Conservation (phyloP, 2,888 invertebrate species). For the Tetheella fluctuosa region DNA sequence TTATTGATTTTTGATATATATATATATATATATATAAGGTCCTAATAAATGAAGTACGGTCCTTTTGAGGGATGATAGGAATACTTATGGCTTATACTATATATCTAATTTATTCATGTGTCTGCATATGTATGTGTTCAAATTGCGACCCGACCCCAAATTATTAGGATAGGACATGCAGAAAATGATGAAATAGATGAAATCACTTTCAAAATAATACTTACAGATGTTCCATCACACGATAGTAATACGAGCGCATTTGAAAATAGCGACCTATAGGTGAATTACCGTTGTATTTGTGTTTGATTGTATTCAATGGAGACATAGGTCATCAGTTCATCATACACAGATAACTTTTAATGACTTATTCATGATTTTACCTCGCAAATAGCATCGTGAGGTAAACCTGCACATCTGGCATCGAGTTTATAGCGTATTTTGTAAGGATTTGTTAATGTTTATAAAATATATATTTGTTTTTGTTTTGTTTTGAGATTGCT, state of each 20-base stretch:
- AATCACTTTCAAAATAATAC: background rate
- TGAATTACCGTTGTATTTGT: constrained; percentile 36
- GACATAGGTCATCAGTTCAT: constrained; percentile 65
- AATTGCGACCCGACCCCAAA: background rate
- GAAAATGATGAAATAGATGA: background rate
- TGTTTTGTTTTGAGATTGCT: background rate
- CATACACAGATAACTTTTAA: constrained; percentile 59
- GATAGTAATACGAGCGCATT: constrained; percentile 23
- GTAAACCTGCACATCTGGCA: constrained; percentile 38
- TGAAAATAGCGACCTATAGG: constrained; percentile 19
- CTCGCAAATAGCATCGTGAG: constrained; percentile 44
- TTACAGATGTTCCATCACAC: background rate
- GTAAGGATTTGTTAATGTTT: background rate
- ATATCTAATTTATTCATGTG: no score
- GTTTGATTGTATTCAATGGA: constrained; percentile 51
- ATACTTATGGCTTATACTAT: no score
- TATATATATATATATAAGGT: no score
- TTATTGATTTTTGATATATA: no score
- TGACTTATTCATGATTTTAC: constrained; percentile 67
- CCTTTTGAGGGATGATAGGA: no score
- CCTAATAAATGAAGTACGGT: no score
- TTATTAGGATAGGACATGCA: background rate
- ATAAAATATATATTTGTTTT: background rate
- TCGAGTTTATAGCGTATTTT: background rate
- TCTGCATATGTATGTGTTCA: no score